Evolutionary conservation across 2,113 vertebrate species (phyloP).

Genomic region (Apus apus): DNA sequence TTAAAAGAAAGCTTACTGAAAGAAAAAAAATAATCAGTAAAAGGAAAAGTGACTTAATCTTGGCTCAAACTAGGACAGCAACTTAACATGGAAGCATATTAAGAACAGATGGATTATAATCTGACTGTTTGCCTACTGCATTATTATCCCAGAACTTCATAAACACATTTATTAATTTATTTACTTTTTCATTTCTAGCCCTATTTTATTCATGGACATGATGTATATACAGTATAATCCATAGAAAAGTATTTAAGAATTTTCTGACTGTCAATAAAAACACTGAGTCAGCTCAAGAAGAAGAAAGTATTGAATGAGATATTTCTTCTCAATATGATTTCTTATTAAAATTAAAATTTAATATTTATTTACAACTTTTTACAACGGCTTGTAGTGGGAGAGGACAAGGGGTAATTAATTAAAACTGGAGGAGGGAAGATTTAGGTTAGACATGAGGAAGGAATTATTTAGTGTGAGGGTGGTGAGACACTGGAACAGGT

Average conservation of each 20-base stretch:
- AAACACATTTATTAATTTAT: not conserved
- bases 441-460: too few species aligned
- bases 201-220: not conserved
- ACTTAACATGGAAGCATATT: not conserved
- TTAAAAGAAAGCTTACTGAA: too few species aligned
- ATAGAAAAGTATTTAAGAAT: not conserved
- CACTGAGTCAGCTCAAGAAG: not conserved
- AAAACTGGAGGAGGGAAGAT: too few species aligned
- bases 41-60: too few species aligned
- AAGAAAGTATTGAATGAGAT: not conserved
- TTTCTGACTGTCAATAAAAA: not conserved
- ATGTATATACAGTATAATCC: not conserved
- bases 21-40: too few species aligned
- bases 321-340: not conserved
- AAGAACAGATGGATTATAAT: not conserved
- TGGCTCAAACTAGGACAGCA: too few species aligned
- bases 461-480: too few species aligned
- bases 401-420: too few species aligned
- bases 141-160: not conserved
- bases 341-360: not conserved
- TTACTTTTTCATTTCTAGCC: not conserved
- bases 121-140: not conserved
- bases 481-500: too few species aligned
- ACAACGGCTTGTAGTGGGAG: too few species aligned
- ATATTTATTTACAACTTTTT: too few species aligned